phyloP scores from a whole-genome alignment of 2,797 vertebrate genomes.

The Bradypodion pumilum region DNA sequence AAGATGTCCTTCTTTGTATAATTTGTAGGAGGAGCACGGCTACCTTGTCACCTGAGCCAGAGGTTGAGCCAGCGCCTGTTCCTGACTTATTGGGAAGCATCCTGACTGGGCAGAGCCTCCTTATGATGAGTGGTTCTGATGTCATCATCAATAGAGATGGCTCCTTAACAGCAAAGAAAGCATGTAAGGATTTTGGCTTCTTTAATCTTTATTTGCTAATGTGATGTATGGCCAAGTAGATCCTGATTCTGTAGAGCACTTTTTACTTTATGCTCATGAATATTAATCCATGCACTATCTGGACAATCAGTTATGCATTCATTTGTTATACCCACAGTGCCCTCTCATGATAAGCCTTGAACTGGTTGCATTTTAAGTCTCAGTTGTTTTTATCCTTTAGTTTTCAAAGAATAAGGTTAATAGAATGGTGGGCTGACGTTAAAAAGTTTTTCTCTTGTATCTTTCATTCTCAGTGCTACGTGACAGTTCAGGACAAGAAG shows the following conservation, averaged over 20 bases:
- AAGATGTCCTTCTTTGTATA: slow-evolving; percentile 60
- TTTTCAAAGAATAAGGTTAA: background rate
- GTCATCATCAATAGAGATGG: slow-evolving; percentile 94
- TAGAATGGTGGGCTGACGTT: background rate
- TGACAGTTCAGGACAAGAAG: slow-evolving; percentile 63
- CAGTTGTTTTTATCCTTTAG: background rate
- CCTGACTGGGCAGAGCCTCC: slow-evolving; percentile 89
- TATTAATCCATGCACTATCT: background rate
- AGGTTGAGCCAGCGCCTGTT: slow-evolving; percentile 82
- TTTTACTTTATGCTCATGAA: background rate
- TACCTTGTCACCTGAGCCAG: slow-evolving; percentile 69
- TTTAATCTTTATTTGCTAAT: rapidly evolving
- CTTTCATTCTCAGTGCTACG: slow-evolving; percentile 73
- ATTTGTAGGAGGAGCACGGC: slow-evolving; percentile 71
- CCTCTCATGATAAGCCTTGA: background rate
- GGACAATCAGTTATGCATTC: background rate
- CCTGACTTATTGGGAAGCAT: slow-evolving; percentile 96
- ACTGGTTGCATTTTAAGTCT: background rate
- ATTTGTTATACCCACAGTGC: background rate
- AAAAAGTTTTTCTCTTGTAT: slow-evolving; percentile 33
- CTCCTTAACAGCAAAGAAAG: slow-evolving; percentile 85
- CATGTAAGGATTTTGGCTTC: slow-evolving; percentile 73
- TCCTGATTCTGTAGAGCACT: background rate
- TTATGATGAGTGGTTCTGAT: slow-evolving; percentile 92
- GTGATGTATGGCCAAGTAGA: background rate